Conservation (phyloP, 1,140 invertebrate species). For the Cyphomyrmex costatus region DNA sequence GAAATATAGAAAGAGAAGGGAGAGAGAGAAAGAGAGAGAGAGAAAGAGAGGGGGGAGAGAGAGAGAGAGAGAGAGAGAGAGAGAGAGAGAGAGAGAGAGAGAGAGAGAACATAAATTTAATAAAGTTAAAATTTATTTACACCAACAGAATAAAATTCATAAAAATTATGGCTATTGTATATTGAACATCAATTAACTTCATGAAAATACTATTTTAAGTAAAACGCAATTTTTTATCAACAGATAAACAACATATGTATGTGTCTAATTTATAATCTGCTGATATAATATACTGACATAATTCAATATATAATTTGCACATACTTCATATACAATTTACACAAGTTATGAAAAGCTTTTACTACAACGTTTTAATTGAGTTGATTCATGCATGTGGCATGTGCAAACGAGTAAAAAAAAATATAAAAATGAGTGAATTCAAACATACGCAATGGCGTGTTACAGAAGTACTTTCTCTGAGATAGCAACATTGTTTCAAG, state of each 20-base stretch:
- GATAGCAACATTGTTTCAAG: conserved; percentile 46
- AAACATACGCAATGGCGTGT: conserved; percentile 19
- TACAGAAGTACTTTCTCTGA: conserved; percentile 56
- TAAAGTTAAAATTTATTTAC: not conserved
- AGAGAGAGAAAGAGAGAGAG: not conserved
- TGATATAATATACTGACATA: not conserved
- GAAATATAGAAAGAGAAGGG: too few species aligned
- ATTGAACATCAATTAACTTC: not conserved
- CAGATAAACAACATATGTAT: not conserved
- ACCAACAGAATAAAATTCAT: not conserved
- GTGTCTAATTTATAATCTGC: not conserved
- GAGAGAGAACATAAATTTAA: not conserved
- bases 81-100: not conserved
- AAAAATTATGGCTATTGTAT: not conserved
- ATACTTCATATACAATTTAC: not conserved
- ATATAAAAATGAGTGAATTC: conserved; percentile 16
- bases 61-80: not conserved
- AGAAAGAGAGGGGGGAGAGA: not conserved
- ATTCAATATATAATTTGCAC: too few species aligned
- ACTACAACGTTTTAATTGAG: not conserved
- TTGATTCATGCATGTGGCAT: not conserved
- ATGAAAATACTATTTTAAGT: not conserved
- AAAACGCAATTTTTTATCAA: not conserved
- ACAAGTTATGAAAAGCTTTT: not conserved
- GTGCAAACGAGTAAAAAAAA: not conserved